A percentile compares a stretch with the other conserved stretches of the same genome.
Evolutionary conservation across 2,797 vertebrate genomes (phyloP).

Genomic region (Cephalopachus bancanus): DNA sequence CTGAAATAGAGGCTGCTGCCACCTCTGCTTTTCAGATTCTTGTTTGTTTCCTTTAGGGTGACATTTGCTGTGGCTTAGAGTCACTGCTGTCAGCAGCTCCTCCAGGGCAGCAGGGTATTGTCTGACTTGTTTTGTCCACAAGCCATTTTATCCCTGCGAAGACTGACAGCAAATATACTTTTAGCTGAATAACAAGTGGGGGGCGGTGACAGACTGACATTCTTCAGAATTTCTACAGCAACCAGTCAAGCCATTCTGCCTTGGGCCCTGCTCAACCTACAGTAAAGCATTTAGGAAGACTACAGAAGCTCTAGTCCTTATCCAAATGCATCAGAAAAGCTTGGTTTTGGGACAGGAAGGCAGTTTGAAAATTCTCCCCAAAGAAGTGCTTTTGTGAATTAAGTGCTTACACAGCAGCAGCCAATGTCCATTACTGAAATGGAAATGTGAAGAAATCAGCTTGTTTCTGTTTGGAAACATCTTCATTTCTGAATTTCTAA

Average conservation of each 20-base stretch:
- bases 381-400: constrained; percentile 40
- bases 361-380: not conserved
- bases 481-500: constrained; percentile 11
- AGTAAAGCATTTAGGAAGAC: constrained; percentile 44
- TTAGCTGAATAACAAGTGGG: constrained; percentile 46
- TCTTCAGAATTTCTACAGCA: constrained; percentile 47
- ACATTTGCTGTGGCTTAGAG: constrained; percentile 49
- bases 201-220: constrained; percentile 34
- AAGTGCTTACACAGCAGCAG: not conserved
- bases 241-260: not conserved
- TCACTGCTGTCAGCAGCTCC: constrained; percentile 41
- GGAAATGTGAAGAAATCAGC: constrained; percentile 45
- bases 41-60: constrained; percentile 52
- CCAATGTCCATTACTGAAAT: constrained; percentile 24
- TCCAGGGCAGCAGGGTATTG: not conserved
- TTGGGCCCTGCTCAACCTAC: not conserved
- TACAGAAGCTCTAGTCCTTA: not conserved
- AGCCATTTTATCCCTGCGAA: not conserved
- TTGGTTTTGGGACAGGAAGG: constrained; percentile 30
- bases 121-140: constrained; percentile 62
- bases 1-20: not conserved
- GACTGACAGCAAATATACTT: constrained; percentile 65
- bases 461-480: constrained; percentile 55
- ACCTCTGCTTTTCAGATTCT: not conserved
- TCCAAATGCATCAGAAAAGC: not conserved